phyloP scores from a whole-genome alignment of 2,888 invertebrate species.

The Cataglyphis albicans region DNA sequence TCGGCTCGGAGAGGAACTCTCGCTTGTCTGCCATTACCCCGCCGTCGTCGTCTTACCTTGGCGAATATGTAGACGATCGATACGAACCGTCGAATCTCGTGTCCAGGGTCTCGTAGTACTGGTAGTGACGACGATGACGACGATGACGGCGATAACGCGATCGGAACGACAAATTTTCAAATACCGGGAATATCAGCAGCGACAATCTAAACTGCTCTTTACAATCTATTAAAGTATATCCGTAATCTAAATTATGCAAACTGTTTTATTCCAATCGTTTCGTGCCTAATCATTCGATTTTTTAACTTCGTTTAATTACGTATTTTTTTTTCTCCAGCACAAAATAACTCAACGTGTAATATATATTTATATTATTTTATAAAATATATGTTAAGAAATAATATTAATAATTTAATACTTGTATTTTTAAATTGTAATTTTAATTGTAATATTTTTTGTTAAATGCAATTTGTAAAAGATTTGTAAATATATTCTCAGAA shows the following conservation, averaged over 20 bases:
- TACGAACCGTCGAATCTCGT: conserved; percentile 46
- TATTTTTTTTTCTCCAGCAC: neutral
- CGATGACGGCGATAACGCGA: neutral
- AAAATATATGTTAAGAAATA: neutral
- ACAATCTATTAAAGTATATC: conserved; percentile 8
- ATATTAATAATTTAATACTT: neutral
- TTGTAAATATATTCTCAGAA: neutral
- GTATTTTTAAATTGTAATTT: neutral
- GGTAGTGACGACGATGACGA: neutral
- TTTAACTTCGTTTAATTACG: neutral
- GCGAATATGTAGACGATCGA: conserved; percentile 66
- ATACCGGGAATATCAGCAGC: neutral
- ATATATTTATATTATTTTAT: neutral
- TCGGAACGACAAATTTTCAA: conserved; percentile 3
- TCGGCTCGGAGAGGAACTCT: conserved; percentile 62
- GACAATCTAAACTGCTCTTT: neutral
- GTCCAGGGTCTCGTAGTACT: conserved; percentile 3
- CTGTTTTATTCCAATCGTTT: neutral
- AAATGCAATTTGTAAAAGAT: neutral
- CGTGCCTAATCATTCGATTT: neutral
- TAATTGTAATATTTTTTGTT: neutral
- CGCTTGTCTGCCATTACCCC: conserved; percentile 37
- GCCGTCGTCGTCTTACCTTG: conserved; percentile 63
- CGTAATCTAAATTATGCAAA: neutral
- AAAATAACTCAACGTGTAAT: neutral